Evolutionary conservation across 2,888 invertebrate genomes (phyloP).

Genomic region (Chloromyia formosa): DNA sequence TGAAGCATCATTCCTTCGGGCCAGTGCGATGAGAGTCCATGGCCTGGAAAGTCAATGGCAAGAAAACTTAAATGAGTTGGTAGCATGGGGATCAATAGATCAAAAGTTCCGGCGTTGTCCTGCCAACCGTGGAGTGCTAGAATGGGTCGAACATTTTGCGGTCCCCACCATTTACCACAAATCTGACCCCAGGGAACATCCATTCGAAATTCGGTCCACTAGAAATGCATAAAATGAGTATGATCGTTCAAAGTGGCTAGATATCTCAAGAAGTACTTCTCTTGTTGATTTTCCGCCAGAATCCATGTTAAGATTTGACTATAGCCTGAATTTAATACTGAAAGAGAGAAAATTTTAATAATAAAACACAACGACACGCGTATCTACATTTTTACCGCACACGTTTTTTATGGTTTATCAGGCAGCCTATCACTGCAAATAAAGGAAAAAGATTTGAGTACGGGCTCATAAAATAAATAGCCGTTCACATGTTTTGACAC

Average conservation of each 20-base stretch:
- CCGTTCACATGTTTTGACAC: too few relatives aligned
- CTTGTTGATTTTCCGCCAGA: neutral
- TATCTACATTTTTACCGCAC: too few relatives aligned
- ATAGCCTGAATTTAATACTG: too few relatives aligned
- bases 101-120: constrained; percentile 81
- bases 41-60: constrained; percentile 76
- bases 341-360: too few relatives aligned
- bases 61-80: constrained; percentile 65
- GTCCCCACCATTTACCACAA: constrained; percentile 77
- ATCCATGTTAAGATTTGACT: too few relatives aligned
- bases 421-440: too few relatives aligned
- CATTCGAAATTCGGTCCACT: constrained; percentile 69
- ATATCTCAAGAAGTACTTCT: neutral
- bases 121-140: constrained; percentile 80
- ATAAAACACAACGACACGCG: too few relatives aligned
- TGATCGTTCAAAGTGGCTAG: neutral
- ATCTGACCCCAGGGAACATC: constrained; percentile 76
- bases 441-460: too few relatives aligned
- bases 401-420: too few relatives aligned
- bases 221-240: neutral
- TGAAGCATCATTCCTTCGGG: constrained; percentile 70
- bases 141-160: constrained; percentile 71
- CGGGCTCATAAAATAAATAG: too few relatives aligned
- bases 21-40: constrained; percentile 75
- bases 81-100: constrained; percentile 73